Conservation (phyloP, 2,888 invertebrate species). For the Hypsopygia costalis region DNA sequence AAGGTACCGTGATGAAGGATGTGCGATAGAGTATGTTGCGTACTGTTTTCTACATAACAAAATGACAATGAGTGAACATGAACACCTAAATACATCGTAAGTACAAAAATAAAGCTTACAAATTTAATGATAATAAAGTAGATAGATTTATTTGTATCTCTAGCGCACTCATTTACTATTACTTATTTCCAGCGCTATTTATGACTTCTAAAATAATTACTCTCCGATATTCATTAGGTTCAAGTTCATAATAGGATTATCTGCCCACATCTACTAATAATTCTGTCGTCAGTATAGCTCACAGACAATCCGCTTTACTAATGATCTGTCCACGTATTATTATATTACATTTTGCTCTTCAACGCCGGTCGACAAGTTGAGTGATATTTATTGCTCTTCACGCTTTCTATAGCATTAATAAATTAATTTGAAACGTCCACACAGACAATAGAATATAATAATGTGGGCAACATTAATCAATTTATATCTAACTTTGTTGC, state of each 20-base stretch:
- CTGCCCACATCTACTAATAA: slow-evolving; percentile 21
- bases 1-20: too few species aligned
- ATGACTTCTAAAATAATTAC: slow-evolving; percentile 4
- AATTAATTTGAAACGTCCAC: slow-evolving; percentile 1
- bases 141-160: too few species aligned
- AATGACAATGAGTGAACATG: too few species aligned
- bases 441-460: not conserved
- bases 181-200: too few species aligned
- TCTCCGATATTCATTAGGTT: not conserved
- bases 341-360: slow-evolving; percentile 8
- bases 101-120: too few species aligned
- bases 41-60: too few species aligned
- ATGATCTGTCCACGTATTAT: not conserved
- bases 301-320: slow-evolving; percentile 12
- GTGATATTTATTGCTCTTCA: slow-evolving; percentile 7
- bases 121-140: too few species aligned
- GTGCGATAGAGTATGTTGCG: too few species aligned
- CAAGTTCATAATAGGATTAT: slow-evolving; percentile 19
- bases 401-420: not conserved
- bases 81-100: too few species aligned
- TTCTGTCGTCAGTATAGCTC: too few species aligned
- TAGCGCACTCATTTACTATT: too few species aligned
- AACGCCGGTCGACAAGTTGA: slow-evolving; percentile 6
- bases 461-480: not conserved
- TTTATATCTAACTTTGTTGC: not conserved